Percentiles rank a stretch among this genome's conserved stretches.
Evolutionary conservation across 2,113 vertebrate species (phyloP).

Genomic region (Channa argus): DNA sequence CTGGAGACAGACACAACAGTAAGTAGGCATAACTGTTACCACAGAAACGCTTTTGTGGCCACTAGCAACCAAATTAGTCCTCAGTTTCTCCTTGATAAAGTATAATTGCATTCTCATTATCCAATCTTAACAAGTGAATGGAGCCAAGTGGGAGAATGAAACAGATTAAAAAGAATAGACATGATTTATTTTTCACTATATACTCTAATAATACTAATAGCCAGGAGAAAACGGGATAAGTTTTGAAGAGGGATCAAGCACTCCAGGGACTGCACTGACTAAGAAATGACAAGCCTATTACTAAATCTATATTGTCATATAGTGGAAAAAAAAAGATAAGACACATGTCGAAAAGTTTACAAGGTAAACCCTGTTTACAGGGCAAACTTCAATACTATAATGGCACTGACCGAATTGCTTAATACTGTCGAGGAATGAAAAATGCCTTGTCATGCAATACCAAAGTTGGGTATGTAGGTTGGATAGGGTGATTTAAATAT

Average conservation of each 20-base stretch:
- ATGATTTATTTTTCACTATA: constrained; percentile 20
- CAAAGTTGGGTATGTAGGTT: no score
- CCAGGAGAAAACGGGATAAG: background rate
- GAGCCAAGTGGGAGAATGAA: constrained; percentile 1
- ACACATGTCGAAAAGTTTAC: no score
- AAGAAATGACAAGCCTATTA: background rate
- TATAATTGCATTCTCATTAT: constrained; percentile 29
- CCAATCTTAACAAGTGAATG: constrained; percentile 20
- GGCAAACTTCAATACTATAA: no score
- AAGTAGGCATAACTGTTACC: constrained; percentile 49
- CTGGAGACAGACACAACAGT: constrained; percentile 76
- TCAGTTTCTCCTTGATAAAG: constrained; percentile 12
- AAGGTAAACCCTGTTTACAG: no score
- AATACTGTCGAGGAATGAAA: no score
- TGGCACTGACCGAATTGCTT: no score
- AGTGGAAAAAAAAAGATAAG: no score
- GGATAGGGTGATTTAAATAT: no score
- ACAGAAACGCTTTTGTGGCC: constrained; percentile 48
- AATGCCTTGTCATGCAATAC: no score
- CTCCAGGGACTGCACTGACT: background rate
- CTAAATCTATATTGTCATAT: no score
- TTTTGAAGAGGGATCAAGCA: constrained; percentile 5
- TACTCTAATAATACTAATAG: constrained; percentile 10
- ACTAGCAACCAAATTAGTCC: constrained; percentile 34
- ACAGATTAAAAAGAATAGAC: constrained; percentile 25